phyloP scores from a whole-genome alignment of 1,140 invertebrate species.

The Bombus cullumanus region DNA sequence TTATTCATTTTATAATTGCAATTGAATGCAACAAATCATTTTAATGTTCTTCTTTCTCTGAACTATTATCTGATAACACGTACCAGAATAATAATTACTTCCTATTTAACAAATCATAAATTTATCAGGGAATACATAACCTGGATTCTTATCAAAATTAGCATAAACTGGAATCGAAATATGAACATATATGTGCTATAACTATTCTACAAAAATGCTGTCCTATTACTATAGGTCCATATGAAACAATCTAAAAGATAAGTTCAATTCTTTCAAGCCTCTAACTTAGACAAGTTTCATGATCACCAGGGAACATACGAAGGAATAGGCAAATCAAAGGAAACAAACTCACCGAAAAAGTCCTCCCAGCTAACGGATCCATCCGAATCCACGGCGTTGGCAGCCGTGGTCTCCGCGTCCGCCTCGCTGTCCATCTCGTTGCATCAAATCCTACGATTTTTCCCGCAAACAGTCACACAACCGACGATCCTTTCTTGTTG shows the following conservation, averaged over 20 bases:
- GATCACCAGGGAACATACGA: background rate
- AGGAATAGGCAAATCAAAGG: background rate
- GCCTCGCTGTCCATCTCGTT: constrained; percentile 70
- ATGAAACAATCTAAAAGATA: background rate
- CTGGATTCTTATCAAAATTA: too few relatives aligned
- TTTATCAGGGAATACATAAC: background rate
- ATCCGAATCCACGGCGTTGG: constrained; percentile 79
- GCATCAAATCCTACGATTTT: constrained; percentile 17
- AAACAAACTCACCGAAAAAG: constrained; percentile 81
- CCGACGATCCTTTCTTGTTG: background rate
- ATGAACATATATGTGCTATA: too few relatives aligned
- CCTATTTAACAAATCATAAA: background rate
- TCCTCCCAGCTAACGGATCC: constrained; percentile 83
- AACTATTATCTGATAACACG: background rate
- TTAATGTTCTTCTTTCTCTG: background rate
- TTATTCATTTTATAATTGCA: background rate
- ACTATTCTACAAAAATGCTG: background rate
- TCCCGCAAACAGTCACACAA: background rate
- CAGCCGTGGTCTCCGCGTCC: constrained; percentile 64
- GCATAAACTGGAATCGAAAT: too few relatives aligned
- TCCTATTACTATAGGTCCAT: background rate
- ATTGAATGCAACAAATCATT: too few relatives aligned
- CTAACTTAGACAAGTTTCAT: background rate
- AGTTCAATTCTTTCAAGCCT: background rate
- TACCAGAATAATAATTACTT: background rate